Conservation (phyloP, 37 sponge, comb jelly and placozoan species). For the Ephydatia muelleri region DNA sequence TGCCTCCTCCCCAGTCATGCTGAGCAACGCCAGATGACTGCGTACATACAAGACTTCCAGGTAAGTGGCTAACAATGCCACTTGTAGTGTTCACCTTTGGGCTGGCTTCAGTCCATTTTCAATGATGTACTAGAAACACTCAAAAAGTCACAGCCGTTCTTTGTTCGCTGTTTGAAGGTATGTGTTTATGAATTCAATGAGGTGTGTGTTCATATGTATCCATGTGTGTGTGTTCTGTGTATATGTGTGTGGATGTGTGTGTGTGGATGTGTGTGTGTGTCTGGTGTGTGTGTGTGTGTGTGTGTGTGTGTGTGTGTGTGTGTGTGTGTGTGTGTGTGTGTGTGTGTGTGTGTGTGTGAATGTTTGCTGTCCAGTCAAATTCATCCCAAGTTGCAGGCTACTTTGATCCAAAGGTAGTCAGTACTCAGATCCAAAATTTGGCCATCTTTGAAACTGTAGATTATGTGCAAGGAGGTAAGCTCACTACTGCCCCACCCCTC, state of each 20-base stretch:
- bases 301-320: not conserved
- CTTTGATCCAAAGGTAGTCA: conserved; percentile 63
- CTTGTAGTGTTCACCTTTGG: no score
- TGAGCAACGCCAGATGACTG: conserved; percentile 44
- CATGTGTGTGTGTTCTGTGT: no score
- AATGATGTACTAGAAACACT: conserved; percentile 37
- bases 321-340: not conserved
- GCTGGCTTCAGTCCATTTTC: conserved; percentile 28
- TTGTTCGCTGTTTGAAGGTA: conserved; percentile 58
- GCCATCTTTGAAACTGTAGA: conserved; percentile 77
- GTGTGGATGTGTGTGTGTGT: not conserved
- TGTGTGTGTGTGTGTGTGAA: not conserved
- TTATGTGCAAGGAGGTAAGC: conserved; percentile 57
- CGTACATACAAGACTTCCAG: conserved; percentile 83
- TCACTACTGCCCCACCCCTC: not conserved
- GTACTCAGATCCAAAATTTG: conserved; percentile 64
- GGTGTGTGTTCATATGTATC: no score
- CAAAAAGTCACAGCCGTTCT: conserved; percentile 32
- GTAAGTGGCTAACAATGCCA: no score
- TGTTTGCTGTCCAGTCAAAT: conserved; percentile 41
- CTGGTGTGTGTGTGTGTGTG: no score
- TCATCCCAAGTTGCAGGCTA: conserved; percentile 57
- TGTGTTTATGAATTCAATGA: not conserved
- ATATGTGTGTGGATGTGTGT: not conserved
- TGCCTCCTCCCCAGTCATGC: conserved; percentile 22